phyloP scores from a whole-genome alignment of 2,797 vertebrate species.

The Tapirus indicus region DNA sequence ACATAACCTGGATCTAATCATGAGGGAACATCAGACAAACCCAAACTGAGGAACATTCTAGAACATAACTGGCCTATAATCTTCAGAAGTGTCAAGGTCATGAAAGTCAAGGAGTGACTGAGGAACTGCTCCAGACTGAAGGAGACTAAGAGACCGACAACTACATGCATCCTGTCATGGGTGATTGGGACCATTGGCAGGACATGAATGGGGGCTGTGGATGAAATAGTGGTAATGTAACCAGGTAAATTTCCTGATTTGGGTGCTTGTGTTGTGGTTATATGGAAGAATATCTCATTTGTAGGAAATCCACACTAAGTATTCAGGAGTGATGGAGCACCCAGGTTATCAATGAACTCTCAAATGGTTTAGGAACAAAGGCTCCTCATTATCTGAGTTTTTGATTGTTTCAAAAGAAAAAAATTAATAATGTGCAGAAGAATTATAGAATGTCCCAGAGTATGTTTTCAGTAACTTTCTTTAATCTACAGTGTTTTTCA shows the following conservation, averaged over 20 bases:
- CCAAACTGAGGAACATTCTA: background rate
- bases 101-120: background rate
- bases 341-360: background rate
- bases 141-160: background rate
- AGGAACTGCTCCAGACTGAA: background rate
- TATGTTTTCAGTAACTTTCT: background rate
- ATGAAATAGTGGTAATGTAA: background rate
- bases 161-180: rapidly evolving
- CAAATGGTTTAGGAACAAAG: background rate
- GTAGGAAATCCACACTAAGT: background rate
- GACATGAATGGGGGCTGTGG: background rate
- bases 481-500: background rate
- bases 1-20: background rate
- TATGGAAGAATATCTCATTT: background rate
- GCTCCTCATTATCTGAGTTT: background rate
- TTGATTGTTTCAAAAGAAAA: background rate
- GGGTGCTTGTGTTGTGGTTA: background rate
- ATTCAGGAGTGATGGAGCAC: background rate
- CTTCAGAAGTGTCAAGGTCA: background rate
- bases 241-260: background rate
- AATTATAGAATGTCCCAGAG: background rate
- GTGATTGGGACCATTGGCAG: too few species aligned
- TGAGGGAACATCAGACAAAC: background rate
- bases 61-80: background rate
- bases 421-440: background rate